phyloP scores from a whole-genome alignment of 2,888 invertebrate genomes.

The Cecidostiba fungosa region DNA sequence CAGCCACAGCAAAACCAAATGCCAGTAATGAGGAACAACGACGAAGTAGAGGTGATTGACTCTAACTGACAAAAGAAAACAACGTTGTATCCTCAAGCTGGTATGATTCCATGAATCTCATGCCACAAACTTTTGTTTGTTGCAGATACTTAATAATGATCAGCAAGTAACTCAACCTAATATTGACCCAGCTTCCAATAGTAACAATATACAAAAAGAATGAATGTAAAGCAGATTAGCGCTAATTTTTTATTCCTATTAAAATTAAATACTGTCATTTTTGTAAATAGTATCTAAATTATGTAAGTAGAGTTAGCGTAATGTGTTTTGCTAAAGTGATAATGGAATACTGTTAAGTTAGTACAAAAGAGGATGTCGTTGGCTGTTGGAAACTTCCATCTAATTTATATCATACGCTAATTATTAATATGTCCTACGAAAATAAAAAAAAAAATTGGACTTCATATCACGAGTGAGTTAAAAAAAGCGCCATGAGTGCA shows the following conservation, averaged over 20 bases:
- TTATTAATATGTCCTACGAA: conserved; percentile 17
- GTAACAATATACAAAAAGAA: conserved; percentile 53
- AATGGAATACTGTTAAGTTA: conserved; percentile 44
- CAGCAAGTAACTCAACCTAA: conserved; percentile 21
- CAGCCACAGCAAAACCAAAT: conserved; percentile 33
- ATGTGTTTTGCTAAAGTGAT: conserved; percentile 59
- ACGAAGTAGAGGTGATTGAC: conserved; percentile 55
- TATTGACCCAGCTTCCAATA: conserved; percentile 48
- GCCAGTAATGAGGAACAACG: conserved; percentile 15
- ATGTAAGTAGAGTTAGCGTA: conserved; percentile 60
- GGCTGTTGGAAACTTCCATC: conserved; percentile 34
- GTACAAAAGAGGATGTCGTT: conserved; percentile 50
- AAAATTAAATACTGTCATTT: conserved; percentile 57
- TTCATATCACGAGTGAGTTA: conserved; percentile 30
- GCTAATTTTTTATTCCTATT: conserved; percentile 61
- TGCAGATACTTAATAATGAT: conserved; percentile 39
- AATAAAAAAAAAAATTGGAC: conserved; percentile 20
- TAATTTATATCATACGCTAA: conserved; percentile 31
- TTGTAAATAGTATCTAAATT: conserved; percentile 62
- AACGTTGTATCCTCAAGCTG: not conserved
- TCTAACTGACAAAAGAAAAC: conserved; percentile 18
- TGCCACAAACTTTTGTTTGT: conserved; percentile 31
- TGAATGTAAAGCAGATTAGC: conserved; percentile 52
- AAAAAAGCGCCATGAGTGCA: conserved; percentile 28
- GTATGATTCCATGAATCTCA: not conserved